These are phyloP conservation scores for Tyto alba DNA, from an alignment of 2,113 vertebrate genomes.

Conservation along the genomic window DNA sequence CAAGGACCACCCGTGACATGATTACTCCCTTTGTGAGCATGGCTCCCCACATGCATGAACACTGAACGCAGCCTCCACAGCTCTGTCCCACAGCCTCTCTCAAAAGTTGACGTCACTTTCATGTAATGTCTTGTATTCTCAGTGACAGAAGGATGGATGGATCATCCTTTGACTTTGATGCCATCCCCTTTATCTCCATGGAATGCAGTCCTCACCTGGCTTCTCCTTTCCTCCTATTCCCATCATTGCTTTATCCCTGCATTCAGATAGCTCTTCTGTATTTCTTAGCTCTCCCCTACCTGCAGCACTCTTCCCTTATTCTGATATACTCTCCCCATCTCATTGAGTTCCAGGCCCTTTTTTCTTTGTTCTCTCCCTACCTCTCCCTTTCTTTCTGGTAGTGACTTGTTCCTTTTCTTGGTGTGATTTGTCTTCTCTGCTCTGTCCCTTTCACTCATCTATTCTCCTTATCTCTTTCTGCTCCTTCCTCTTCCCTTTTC, in stretches of 20 bases:
- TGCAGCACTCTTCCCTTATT: not conserved
- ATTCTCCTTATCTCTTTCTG: constrained; percentile 18
- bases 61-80: not conserved
- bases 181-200: not conserved
- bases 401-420: constrained; percentile 24
- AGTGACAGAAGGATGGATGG: not conserved
- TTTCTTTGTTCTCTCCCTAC: constrained; percentile 34
- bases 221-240: not conserved
- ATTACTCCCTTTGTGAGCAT: not conserved
- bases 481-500: constrained; percentile 16
- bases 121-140: not conserved
- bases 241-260: not conserved
- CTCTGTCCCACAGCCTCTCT: not conserved
- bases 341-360: not conserved
- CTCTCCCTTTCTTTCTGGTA: constrained; percentile 19
- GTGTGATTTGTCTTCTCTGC: constrained; percentile 36
- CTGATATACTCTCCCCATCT: not conserved
- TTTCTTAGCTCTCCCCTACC: not conserved
- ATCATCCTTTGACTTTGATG: not conserved
- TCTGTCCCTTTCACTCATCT: constrained; percentile 21
- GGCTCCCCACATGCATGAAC: fast-evolving
- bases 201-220: not conserved
- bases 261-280: constrained; percentile 9
- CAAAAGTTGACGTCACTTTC: not conserved
- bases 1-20: not conserved